Conservation (phyloP, 2,113 vertebrate species). For the Tauraco erythrolophus region DNA sequence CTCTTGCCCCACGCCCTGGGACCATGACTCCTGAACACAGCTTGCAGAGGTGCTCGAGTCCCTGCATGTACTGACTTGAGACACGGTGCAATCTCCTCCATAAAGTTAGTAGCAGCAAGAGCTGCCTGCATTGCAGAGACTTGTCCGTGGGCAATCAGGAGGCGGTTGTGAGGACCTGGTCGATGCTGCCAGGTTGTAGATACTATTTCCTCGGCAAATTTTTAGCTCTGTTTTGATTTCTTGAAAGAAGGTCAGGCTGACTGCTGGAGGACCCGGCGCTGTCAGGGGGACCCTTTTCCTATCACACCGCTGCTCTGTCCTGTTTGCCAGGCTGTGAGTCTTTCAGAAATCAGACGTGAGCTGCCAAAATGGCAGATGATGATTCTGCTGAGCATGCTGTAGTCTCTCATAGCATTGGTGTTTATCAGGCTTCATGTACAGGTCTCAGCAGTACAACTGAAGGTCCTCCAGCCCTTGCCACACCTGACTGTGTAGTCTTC, state of each 20-base stretch:
- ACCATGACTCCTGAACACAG: rapidly evolving
- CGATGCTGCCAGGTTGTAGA: not conserved
- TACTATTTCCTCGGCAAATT: not conserved
- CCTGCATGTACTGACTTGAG: not conserved
- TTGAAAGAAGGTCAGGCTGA: not conserved
- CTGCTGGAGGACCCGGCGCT: not conserved
- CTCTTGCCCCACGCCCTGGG: rapidly evolving
- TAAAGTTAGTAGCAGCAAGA: not conserved
- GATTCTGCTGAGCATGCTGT: not conserved
- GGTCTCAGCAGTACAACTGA: not conserved
- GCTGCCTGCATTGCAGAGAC: not conserved
- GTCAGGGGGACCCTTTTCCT: not conserved
- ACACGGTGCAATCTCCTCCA: not conserved
- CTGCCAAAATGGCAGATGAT: not conserved
- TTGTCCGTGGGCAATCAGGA: not conserved
- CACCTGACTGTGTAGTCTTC: not conserved
- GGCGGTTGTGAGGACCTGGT: not conserved
- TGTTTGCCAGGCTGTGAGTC: not conserved
- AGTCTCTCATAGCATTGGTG: not conserved
- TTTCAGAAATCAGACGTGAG: not conserved
- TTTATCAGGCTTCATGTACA: not conserved
- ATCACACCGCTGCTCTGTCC: rapidly evolving
- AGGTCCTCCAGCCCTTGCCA: not conserved
- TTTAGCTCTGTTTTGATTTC: not conserved
- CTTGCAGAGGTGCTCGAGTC: not conserved